phyloP scores from a whole-genome alignment of 2,888 invertebrate species.

The Leptopilina drosophilae region DNA sequence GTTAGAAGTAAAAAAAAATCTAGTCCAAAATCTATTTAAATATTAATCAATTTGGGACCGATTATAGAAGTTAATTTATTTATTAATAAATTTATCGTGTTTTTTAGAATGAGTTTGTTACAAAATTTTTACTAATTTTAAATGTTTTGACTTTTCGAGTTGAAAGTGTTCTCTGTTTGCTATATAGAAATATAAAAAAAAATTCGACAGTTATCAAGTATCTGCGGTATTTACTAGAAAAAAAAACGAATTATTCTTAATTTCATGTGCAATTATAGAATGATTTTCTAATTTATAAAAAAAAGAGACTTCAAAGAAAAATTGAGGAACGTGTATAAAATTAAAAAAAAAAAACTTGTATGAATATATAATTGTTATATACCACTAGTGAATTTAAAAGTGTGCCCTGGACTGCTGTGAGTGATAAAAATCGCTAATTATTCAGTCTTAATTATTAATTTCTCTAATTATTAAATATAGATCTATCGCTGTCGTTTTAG shows the following conservation, averaged over 20 bases:
- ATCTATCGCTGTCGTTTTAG: slow-evolving; percentile 12
- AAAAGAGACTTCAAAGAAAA: slow-evolving; percentile 14
- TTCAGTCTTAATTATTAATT: not conserved
- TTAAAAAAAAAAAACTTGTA: slow-evolving; percentile 3
- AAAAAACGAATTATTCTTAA: slow-evolving; percentile 13
- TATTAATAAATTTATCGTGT: too few relatives aligned
- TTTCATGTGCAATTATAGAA: slow-evolving; percentile 31
- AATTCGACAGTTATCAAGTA: not conserved
- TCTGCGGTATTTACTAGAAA: slow-evolving; percentile 16
- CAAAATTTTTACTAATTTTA: too few relatives aligned
- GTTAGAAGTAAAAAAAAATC: not conserved
- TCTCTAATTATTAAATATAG: not conserved
- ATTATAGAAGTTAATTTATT: too few relatives aligned
- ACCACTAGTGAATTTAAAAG: slow-evolving; percentile 11
- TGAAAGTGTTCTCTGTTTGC: too few relatives aligned
- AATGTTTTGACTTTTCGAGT: too few relatives aligned
- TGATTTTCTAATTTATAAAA: not conserved
- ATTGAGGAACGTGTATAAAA: not conserved
- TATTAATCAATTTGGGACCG: not conserved
- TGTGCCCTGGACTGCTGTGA: slow-evolving; percentile 27
- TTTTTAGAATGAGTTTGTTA: too few relatives aligned
- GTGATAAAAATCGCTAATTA: slow-evolving; percentile 17
- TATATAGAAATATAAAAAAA: not conserved
- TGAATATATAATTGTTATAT: slow-evolving; percentile 36
- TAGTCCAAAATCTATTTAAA: not conserved